A percentile compares a stretch with the other conserved stretches of the same genome.
phyloP scores from a whole-genome alignment of 2,888 invertebrate species.

The Himalopsyche kuldschensis region DNA sequence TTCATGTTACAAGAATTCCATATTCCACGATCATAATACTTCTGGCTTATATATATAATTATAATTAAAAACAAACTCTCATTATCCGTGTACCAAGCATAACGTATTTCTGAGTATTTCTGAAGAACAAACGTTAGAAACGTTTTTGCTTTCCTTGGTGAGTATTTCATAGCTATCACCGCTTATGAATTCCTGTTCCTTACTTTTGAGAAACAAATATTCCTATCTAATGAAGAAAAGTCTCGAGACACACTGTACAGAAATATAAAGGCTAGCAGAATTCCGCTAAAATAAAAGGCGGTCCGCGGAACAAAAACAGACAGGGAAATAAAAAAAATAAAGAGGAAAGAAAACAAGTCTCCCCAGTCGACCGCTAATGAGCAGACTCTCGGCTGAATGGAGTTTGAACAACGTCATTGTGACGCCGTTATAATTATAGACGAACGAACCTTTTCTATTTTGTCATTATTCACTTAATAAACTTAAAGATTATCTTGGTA shows the following conservation, averaged over 20 bases:
- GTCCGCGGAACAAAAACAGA: conserved; percentile 7
- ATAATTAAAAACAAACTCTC: too few relatives aligned
- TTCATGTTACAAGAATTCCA: too few relatives aligned
- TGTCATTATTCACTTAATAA: neutral
- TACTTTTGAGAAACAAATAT: neutral
- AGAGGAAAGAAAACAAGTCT: conserved; percentile 16
- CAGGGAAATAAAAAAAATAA: conserved; percentile 19
- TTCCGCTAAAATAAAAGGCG: neutral
- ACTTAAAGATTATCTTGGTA: too few relatives aligned
- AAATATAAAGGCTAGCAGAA: neutral
- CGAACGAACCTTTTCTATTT: neutral
- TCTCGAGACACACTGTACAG: neutral
- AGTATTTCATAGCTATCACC: neutral
- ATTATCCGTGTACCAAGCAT: too few relatives aligned
- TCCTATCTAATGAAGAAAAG: neutral
- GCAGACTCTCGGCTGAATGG: conserved; percentile 25
- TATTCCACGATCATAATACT: too few relatives aligned
- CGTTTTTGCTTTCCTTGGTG: too few relatives aligned
- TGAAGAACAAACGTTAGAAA: too few relatives aligned
- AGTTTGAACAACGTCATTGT: conserved; percentile 24
- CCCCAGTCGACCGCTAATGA: conserved; percentile 29
- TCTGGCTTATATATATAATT: too few relatives aligned
- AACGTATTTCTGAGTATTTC: too few relatives aligned
- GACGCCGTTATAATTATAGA: conserved; percentile 14
- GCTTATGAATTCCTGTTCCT: neutral